Base-by-base conservation (phyloP, 2,888 invertebrate genomes). In the Biston betularia region DNA sequence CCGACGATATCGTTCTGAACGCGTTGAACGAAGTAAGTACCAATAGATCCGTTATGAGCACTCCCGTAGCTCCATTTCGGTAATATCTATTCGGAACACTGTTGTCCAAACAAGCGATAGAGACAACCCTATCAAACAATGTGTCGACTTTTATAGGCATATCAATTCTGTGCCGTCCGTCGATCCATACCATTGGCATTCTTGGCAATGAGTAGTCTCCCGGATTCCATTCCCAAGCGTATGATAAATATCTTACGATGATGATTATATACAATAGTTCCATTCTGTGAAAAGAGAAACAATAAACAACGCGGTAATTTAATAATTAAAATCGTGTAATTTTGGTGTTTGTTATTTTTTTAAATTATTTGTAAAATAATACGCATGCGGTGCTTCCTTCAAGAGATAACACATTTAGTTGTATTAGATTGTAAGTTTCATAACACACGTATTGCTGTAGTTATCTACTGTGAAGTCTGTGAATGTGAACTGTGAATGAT, bases 101-200 rank as follows among this genome's bases (percentile, higher is more conserved):
- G n/a, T 15, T 53, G 11, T 40, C 15, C 11, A 11, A 0, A 6
- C 12, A 53, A 9, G 11, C 14, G 53, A 53, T 40, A 3, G 40
- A 38, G 10, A 53, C 38, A 5, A 53, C 15, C 15, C 53, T 53
- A 15, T 53, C 53, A 10, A 53, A 53, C 8, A 53, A 40, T 38
- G 38, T 38, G 11, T 53, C 38, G 14, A 53, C 10, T 15, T 40
- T 38, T 7, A n/a, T 12, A 10, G 50, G 35, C 6, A n/a, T 6
- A 9, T 50, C 12, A 34, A 3, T n/a, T 50, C 50, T 50, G 38
- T 10, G 4, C 0, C 15, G 10, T 14, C 53, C 38, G 38, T 53
- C 53, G 38, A 53, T 9, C 53, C 53, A 52, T 9, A 38, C 38
- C 38, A 38, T 38, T 38, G 38, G 38, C 38, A 9, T 38, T 38